Conservation (phyloP, 2,113 vertebrate species). For the Spermophilus dauricus region DNA sequence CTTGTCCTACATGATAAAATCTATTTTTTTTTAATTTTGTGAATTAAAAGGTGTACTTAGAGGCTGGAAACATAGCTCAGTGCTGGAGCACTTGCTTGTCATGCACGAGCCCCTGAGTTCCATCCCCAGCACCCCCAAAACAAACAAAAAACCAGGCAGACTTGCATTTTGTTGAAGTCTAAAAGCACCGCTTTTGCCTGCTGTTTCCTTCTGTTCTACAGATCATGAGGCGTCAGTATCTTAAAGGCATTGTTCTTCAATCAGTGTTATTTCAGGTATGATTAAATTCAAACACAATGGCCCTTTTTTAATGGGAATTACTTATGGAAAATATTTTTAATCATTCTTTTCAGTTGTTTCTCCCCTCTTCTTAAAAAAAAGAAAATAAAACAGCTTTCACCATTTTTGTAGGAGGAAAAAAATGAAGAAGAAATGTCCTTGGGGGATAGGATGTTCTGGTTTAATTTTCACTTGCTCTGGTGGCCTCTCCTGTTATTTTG, state of each 20-base stretch:
- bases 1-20: neutral
- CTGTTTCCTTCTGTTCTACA: slow-evolving; percentile 2
- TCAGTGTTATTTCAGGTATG: slow-evolving; percentile 46
- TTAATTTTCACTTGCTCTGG: slow-evolving; percentile 57
- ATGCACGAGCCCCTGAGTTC: neutral
- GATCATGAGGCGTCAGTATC: neutral
- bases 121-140: neutral
- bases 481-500: slow-evolving; percentile 61
- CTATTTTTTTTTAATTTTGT: neutral
- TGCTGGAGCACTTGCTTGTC: neutral
- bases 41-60: neutral
- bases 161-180: slow-evolving; percentile 24
- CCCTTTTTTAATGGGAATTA: neutral
- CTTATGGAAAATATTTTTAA: neutral
- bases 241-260: neutral
- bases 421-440: slow-evolving; percentile 18
- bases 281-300: neutral
- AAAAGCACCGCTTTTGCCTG: slow-evolving; percentile 36
- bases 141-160: too few relatives aligned
- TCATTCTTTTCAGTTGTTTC: neutral
- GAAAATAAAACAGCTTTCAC: slow-evolving; percentile 1
- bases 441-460: slow-evolving; percentile 2
- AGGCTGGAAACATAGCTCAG: neutral
- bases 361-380: neutral
- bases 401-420: slow-evolving; percentile 1